phyloP scores from a whole-genome alignment of 53 echinoderm and acorn worm genomes.

The Arbacia lixula region DNA sequence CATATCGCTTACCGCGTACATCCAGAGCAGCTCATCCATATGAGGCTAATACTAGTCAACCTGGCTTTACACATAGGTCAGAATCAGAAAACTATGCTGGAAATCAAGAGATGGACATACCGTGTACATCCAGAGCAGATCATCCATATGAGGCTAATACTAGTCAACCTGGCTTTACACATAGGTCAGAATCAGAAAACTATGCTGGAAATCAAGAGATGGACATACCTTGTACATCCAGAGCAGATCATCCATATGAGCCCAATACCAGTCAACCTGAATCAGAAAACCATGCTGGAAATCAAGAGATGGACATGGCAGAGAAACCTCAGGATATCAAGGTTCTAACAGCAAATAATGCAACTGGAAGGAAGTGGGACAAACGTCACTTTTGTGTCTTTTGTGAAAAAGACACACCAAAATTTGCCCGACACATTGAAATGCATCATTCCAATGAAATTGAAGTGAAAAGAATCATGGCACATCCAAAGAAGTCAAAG shows the following conservation, averaged over 20 bases:
- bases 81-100: slow-evolving; percentile 3
- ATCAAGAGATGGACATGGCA: slow-evolving; percentile 26
- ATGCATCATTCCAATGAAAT: slow-evolving; percentile 53
- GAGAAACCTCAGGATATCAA: slow-evolving; percentile 28
- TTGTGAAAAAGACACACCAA: slow-evolving; percentile 58
- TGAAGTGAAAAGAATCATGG: slow-evolving; percentile 53
- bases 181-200: slow-evolving; percentile 5
- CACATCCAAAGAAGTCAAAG: slow-evolving; percentile 35
- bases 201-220: slow-evolving; percentile 14
- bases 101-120: slow-evolving; percentile 32
- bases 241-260: slow-evolving; percentile 29
- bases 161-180: slow-evolving; percentile 17
- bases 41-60: not conserved
- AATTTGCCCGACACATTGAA: slow-evolving; percentile 57
- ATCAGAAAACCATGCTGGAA: slow-evolving; percentile 43
- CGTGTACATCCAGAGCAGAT: slow-evolving; percentile 21
- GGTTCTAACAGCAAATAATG: slow-evolving; percentile 60
- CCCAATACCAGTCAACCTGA: slow-evolving; percentile 16
- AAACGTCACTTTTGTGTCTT: slow-evolving; percentile 60
- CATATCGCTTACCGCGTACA: slow-evolving; percentile 5
- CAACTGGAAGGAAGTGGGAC: slow-evolving; percentile 64
- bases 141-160: slow-evolving; percentile 23
- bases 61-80: too few species aligned
- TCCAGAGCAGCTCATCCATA: not conserved
- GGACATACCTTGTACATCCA: slow-evolving; percentile 21